These are phyloP conservation scores for Acanthochromis polyacanthus DNA, from an alignment of 2,113 vertebrate genomes.

Conservation along the genomic window DNA sequence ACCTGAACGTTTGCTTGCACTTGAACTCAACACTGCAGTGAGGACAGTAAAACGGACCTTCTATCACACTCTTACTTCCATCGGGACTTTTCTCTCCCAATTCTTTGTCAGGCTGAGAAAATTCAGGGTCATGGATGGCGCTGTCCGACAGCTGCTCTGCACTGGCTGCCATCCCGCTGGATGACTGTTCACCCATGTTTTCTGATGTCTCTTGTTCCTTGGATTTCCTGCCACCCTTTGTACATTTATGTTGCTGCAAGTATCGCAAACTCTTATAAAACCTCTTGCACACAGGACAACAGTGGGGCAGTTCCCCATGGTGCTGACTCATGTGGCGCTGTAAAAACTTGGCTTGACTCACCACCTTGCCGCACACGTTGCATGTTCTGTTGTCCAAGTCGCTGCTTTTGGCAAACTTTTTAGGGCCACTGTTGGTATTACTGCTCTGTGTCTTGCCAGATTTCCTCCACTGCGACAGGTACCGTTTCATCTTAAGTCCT, in stretches of 20 bases:
- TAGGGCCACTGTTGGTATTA: constrained; percentile 2
- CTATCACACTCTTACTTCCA: constrained; percentile 35
- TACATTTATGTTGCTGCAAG: constrained; percentile 76
- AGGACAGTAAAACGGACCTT: constrained; percentile 77
- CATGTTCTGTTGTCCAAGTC: constrained; percentile 68
- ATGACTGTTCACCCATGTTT: constrained; percentile 45
- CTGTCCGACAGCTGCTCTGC: constrained; percentile 31
- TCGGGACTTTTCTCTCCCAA: constrained; percentile 49
- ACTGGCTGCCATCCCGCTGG: not conserved
- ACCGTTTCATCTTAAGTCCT: constrained; percentile 79
- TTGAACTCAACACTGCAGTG: constrained; percentile 80
- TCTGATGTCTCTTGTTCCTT: constrained; percentile 12
- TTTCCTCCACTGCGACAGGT: constrained; percentile 75
- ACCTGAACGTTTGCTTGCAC: constrained; percentile 78
- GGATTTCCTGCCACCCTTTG: constrained; percentile 30
- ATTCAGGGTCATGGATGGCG: constrained; percentile 32
- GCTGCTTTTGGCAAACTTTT: constrained; percentile 36
- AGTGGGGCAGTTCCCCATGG: constrained; percentile 49
- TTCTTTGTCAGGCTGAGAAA: constrained; percentile 26
- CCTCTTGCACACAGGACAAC: constrained; percentile 66
- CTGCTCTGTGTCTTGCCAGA: constrained; percentile 36
- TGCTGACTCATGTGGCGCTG: constrained; percentile 74
- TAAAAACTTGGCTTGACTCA: constrained; percentile 59
- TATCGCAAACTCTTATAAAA: constrained; percentile 70
- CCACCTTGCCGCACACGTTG: constrained; percentile 70